Percentiles rank a stretch among this genome's conserved stretches.
phyloP scores from a whole-genome alignment of 2,888 invertebrate genomes.

The Trachelus tabidus region DNA sequence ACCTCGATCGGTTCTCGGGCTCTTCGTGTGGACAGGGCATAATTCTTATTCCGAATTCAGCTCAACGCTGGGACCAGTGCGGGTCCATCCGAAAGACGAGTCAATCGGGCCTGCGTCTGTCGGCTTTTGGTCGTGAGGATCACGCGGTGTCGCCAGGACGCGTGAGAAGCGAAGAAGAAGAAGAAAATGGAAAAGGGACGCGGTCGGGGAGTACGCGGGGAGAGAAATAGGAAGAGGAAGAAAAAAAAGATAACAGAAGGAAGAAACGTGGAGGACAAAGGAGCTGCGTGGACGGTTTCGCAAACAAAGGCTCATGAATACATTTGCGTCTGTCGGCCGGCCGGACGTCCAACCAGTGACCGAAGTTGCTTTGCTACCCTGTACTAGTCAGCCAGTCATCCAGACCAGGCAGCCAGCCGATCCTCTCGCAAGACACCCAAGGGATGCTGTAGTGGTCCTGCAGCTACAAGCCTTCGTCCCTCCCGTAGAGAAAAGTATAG shows the following conservation, averaged over 20 bases:
- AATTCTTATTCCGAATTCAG: constrained; percentile 29
- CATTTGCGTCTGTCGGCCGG: constrained; percentile 34
- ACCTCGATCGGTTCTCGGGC: not conserved
- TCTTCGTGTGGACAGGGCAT: constrained; percentile 18
- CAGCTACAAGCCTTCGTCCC: not conserved
- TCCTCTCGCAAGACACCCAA: constrained; percentile 5
- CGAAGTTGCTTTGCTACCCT: not conserved
- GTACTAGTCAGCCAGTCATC: not conserved
- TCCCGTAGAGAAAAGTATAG: not conserved
- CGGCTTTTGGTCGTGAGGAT: constrained; percentile 26
- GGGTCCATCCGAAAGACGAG: constrained; percentile 28
- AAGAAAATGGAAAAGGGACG: constrained; percentile 1
- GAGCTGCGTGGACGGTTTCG: constrained; percentile 41
- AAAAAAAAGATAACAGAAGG: not conserved
- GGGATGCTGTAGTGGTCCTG: not conserved
- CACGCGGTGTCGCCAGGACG: constrained; percentile 28
- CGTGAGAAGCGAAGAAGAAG: not conserved
- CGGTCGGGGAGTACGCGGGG: constrained; percentile 13
- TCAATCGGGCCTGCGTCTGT: constrained; percentile 35
- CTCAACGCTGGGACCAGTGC: not conserved
- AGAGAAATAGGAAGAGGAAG: constrained; percentile 12
- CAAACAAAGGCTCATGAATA: constrained; percentile 45
- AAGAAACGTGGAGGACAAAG: constrained; percentile 21
- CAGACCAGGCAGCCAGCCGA: not conserved
- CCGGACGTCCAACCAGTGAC: not conserved